phyloP scores from a whole-genome alignment of 2,113 vertebrate genomes.

The Hyperoodon ampullatus region DNA sequence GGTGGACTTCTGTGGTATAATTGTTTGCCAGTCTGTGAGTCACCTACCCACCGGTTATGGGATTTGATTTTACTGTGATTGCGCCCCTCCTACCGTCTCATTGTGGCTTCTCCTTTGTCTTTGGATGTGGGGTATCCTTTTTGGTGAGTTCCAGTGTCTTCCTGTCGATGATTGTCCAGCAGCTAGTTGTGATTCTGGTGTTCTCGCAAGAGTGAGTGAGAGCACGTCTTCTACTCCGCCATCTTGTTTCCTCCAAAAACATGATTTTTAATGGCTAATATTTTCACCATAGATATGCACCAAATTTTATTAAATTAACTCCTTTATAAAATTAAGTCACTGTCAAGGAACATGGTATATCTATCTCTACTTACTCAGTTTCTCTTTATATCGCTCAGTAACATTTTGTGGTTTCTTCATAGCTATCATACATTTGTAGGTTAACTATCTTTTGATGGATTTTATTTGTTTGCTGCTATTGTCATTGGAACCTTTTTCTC shows the following conservation, averaged over 20 bases:
- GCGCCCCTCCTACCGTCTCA: too few relatives aligned
- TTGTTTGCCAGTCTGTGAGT: too few relatives aligned
- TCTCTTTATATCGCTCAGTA: neutral
- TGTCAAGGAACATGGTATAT: neutral
- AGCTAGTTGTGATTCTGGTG: too few relatives aligned
- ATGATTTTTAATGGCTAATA: neutral
- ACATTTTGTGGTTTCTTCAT: neutral
- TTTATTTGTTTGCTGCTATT: conserved; percentile 32
- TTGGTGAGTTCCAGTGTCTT: too few relatives aligned
- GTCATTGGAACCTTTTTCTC: neutral
- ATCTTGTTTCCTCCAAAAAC: neutral
- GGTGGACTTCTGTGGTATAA: too few relatives aligned
- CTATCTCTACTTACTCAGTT: neutral
- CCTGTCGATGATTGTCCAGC: too few relatives aligned
- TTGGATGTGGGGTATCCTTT: too few relatives aligned
- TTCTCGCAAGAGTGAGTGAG: too few relatives aligned
- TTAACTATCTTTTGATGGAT: neutral
- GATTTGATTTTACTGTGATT: too few relatives aligned
- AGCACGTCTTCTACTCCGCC: too few relatives aligned
- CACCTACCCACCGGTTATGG: too few relatives aligned
- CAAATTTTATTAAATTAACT: conserved; percentile 42
- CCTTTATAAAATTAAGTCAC: conserved; percentile 33
- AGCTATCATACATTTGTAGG: neutral
- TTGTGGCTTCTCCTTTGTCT: too few relatives aligned
- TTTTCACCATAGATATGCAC: neutral